Conservation (phyloP, 2,113 vertebrate species). For the Dromiciops gliroides region DNA sequence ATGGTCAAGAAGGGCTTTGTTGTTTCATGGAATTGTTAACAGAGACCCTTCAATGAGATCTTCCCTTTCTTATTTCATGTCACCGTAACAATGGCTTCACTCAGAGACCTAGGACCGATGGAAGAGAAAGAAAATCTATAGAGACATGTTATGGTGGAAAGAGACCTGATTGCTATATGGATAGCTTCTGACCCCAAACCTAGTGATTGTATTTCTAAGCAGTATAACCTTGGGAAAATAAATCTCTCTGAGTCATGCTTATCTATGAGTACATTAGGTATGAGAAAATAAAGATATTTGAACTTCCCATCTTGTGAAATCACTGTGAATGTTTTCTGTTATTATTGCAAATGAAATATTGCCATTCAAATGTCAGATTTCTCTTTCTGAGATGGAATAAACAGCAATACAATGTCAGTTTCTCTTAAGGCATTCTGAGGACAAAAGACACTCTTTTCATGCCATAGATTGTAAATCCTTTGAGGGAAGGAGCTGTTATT, state of each 20-base stretch:
- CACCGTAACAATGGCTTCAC: neutral
- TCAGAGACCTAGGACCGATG: neutral
- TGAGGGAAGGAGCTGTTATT: too few species aligned
- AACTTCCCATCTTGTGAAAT: neutral
- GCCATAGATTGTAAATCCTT: too few species aligned
- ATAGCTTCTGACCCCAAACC: neutral
- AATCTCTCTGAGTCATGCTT: neutral
- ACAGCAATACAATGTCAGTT: neutral
- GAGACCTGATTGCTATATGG: neutral
- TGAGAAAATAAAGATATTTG: neutral
- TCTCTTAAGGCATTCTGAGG: neutral
- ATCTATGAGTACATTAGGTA: neutral
- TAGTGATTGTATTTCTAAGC: neutral
- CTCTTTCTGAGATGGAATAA: neutral
- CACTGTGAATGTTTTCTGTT: neutral
- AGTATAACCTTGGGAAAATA: neutral
- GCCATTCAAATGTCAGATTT: neutral
- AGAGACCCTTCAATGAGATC: neutral
- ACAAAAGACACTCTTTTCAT: neutral
- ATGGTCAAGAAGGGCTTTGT: slow-evolving; percentile 15
- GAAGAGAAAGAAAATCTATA: neutral
- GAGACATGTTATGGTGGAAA: neutral
- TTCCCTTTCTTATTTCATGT: neutral
- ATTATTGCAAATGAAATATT: neutral
- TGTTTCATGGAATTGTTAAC: neutral